Conservation (phyloP, 30 jellyfish, hydroid and myxozoan genomes). For the Catostylus mosaicus region DNA sequence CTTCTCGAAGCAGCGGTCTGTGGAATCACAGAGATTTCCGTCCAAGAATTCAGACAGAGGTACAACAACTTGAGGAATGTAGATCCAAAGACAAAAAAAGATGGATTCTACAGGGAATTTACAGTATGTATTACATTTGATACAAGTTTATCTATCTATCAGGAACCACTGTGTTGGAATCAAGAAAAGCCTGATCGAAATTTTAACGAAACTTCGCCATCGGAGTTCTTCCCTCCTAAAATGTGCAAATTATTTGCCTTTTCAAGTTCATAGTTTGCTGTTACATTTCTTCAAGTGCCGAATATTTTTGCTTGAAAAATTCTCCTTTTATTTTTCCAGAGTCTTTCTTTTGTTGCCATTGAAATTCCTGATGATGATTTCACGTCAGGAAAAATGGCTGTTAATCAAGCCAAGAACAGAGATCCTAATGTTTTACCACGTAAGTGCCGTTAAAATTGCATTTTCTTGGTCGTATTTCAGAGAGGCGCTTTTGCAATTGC, state of each 20-base stretch:
- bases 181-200: no score
- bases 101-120: slow-evolving; percentile 62
- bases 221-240: no score
- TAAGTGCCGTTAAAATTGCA: no score
- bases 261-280: no score
- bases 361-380: slow-evolving; percentile 43
- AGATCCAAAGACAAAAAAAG: slow-evolving; percentile 42
- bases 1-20: slow-evolving; percentile 71
- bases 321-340: slow-evolving; percentile 11
- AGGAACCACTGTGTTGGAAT: no score
- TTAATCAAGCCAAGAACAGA: slow-evolving; percentile 58
- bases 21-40: slow-evolving; percentile 77
- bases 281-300: no score
- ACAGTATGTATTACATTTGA: slow-evolving; percentile 38
- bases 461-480: no score
- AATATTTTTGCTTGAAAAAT: no score
- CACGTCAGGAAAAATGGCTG: slow-evolving; percentile 50
- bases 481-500: no score
- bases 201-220: no score
- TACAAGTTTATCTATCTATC: no score
- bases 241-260: no score
- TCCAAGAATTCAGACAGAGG: slow-evolving; percentile 51
- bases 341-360: slow-evolving; percentile 38
- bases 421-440: slow-evolving; percentile 65
- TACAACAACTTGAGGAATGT: slow-evolving; percentile 18